phyloP scores from a whole-genome alignment of 1,140 invertebrate genomes.

The Saccostrea glomerata region DNA sequence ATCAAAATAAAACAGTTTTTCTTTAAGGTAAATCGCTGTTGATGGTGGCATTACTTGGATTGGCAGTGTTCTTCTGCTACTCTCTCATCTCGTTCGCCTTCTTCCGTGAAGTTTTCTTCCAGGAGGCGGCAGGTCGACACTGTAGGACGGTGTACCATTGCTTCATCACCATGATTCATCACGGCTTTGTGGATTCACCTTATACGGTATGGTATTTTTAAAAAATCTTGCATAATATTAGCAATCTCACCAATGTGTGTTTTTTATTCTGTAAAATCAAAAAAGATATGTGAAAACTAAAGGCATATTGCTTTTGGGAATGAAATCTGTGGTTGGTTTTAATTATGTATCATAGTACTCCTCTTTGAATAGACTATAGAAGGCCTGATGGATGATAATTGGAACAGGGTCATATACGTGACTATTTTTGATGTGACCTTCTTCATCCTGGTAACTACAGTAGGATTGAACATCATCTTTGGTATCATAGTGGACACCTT shows the following conservation, averaged over 20 bases:
- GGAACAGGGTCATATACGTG: constrained; percentile 51
- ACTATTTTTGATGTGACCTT: constrained; percentile 72
- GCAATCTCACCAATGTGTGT: no score
- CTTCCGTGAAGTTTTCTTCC: constrained; percentile 59
- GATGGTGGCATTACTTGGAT: constrained; percentile 69
- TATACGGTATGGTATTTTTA: constrained; percentile 65
- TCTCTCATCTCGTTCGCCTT: constrained; percentile 72
- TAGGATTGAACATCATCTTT: constrained; percentile 78
- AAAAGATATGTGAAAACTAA: no score
- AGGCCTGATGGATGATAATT: constrained; percentile 53
- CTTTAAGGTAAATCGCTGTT: constrained; percentile 53
- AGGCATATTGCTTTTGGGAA: no score
- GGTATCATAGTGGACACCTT: constrained; percentile 79
- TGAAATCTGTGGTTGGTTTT: no score
- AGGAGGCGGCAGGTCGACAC: constrained; percentile 62
- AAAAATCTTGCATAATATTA: no score
- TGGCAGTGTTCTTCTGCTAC: constrained; percentile 73
- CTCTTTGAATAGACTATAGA: constrained; percentile 60
- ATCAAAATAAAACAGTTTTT: not conserved
- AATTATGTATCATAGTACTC: not conserved
- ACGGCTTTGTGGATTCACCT: constrained; percentile 71
- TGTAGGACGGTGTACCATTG: constrained; percentile 73
- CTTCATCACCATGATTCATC: constrained; percentile 71
- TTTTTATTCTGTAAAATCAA: no score
- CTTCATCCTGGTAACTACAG: constrained; percentile 76